These are phyloP conservation scores for Thamnaconus septentrionalis DNA, from an alignment of 2,113 vertebrate species.

Conservation along the genomic window DNA sequence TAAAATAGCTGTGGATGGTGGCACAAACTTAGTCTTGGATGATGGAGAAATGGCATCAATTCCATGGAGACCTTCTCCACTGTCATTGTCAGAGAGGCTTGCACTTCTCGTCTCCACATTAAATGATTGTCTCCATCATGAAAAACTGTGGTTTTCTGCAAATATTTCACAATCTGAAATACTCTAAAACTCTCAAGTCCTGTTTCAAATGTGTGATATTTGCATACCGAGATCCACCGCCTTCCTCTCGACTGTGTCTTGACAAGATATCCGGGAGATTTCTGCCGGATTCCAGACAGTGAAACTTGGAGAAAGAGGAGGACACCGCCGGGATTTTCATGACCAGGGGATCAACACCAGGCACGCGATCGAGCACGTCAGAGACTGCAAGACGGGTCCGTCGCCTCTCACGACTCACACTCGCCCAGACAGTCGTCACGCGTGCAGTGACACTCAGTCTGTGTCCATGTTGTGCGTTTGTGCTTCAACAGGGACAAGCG, in stretches of 20 bases:
- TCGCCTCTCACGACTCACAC: neutral
- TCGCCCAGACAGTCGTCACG: neutral
- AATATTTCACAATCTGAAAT: too few species aligned
- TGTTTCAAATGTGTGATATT: neutral
- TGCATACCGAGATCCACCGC: neutral
- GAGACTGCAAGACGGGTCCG: constrained; percentile 85
- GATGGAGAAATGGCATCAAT: too few species aligned
- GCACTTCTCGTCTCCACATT: too few species aligned
- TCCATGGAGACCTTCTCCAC: too few species aligned
- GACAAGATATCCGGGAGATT: constrained; percentile 74
- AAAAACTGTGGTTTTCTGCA: too few species aligned
- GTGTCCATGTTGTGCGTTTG: neutral
- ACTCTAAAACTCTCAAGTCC: too few species aligned
- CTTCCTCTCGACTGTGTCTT: constrained; percentile 5
- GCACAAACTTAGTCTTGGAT: too few species aligned
- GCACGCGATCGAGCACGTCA: constrained; percentile 86
- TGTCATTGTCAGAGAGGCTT: too few species aligned
- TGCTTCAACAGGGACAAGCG: constrained; percentile 78
- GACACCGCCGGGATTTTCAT: constrained; percentile 83
- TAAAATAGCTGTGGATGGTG: too few species aligned
- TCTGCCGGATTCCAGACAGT: constrained; percentile 89
- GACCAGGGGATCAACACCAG: constrained; percentile 87
- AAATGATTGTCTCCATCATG: too few species aligned
- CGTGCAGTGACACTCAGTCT: neutral
- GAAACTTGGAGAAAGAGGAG: constrained; percentile 85